A percentile compares a stretch with the other conserved stretches of the same genome.
Evolutionary conservation across 2,797 vertebrate species (phyloP).

Genomic region (Ambastaia sidthimunki): DNA sequence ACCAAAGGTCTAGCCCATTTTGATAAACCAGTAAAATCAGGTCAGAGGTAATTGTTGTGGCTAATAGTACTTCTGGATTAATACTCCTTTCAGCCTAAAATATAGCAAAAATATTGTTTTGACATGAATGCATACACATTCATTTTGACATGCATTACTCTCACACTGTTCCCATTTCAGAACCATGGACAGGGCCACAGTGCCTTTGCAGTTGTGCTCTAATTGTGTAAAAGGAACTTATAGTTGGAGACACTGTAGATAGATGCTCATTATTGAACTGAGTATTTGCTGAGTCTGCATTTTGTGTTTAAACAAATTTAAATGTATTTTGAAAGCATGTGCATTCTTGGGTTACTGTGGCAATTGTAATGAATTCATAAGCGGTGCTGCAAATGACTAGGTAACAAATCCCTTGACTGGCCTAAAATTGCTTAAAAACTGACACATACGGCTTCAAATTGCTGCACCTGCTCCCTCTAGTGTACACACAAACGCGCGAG

Average conservation of each 20-base stretch:
- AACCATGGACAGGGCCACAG: not conserved
- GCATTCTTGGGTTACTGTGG: too few species aligned
- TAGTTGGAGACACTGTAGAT: too few species aligned
- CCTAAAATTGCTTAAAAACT: constrained; percentile 10
- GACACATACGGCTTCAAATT: constrained; percentile 9
- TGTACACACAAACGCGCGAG: constrained; percentile 23
- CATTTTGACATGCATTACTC: not conserved
- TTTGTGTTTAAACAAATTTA: too few species aligned
- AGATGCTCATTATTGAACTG: too few species aligned
- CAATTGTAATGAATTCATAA: too few species aligned
- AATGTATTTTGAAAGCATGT: too few species aligned
- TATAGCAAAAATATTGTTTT: not conserved
- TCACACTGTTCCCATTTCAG: not conserved
- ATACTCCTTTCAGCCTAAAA: not conserved
- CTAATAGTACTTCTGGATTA: not conserved
- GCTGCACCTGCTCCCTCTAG: constrained; percentile 51
- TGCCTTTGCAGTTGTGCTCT: not conserved
- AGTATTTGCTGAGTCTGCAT: too few species aligned
- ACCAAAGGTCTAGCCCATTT: not conserved
- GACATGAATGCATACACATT: not conserved
- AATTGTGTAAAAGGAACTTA: not conserved
- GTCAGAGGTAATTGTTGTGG: not conserved
- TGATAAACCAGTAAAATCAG: not conserved
- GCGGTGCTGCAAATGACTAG: not conserved
- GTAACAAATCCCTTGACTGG: not conserved